Evolutionary conservation across 1,140 invertebrate genomes (phyloP).

Genomic region (Lutraria rhynchaena): DNA sequence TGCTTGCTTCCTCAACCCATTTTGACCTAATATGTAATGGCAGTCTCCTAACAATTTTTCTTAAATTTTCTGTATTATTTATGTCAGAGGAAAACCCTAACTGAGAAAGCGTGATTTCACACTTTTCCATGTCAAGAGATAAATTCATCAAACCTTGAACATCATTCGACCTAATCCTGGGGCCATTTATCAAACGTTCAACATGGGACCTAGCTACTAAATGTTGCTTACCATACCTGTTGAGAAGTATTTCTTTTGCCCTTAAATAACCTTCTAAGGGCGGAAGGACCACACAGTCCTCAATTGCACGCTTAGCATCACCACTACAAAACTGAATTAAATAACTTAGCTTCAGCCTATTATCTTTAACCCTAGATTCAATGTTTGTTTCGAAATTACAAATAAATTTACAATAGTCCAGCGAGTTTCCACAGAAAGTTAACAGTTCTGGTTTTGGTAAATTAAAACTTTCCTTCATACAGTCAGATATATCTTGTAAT

Average conservation of each 20-base stretch:
- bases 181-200: background rate
- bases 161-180: background rate
- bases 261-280: background rate
- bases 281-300: conserved; percentile 2
- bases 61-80: too few species aligned
- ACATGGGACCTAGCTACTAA: conserved; percentile 25
- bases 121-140: conserved; percentile 30
- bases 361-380: conserved; percentile 15
- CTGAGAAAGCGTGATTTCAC: too few species aligned
- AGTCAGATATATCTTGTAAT: too few species aligned
- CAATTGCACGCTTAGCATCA: background rate
- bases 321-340: conserved; percentile 25
- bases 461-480: too few species aligned
- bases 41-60: too few species aligned
- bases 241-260: background rate
- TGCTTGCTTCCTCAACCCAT: too few species aligned
- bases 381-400: conserved; percentile 42
- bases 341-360: conserved; percentile 15
- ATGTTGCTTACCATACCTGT: conserved; percentile 5
- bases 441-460: conserved; percentile 22
- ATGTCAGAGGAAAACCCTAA: too few species aligned
- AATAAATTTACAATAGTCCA: conserved; percentile 48
- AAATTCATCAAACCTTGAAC: conserved; percentile 26
- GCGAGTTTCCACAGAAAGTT: conserved; percentile 28
- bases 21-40: too few species aligned